Conservation (phyloP, 2,797 vertebrate species). For the Serranus cabrilla region DNA sequence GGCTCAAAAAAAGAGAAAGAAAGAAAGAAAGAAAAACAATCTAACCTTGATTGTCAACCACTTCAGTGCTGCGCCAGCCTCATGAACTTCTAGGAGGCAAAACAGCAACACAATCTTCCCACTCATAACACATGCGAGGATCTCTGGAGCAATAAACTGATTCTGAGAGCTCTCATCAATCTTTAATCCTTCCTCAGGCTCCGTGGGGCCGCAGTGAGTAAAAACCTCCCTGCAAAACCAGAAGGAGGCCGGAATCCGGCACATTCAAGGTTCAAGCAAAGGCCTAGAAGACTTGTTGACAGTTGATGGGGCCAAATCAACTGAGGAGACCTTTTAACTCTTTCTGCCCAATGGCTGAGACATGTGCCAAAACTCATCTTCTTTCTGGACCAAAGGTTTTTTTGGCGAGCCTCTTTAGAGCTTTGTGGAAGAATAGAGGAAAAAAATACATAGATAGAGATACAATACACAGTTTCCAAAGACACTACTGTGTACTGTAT, state of each 20-base stretch:
- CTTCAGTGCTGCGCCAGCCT: conserved; percentile 64
- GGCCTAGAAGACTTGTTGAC: conserved; percentile 77
- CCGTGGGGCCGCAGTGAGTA: conserved; percentile 69
- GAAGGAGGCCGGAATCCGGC: conserved; percentile 68
- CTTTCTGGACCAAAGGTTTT: conserved; percentile 32
- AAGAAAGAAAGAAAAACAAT: conserved; percentile 44
- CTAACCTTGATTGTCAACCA: conserved; percentile 80
- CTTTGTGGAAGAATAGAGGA: conserved; percentile 30
- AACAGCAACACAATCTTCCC: conserved; percentile 81
- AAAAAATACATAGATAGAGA: conserved; percentile 20
- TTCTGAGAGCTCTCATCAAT: conserved; percentile 85
- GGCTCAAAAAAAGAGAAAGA: conserved; percentile 1
- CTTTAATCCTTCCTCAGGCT: conserved; percentile 83
- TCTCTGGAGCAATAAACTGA: conserved; percentile 84
- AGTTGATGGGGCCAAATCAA: conserved; percentile 69
- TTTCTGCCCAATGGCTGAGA: conserved; percentile 36
- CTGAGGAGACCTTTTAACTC: conserved; percentile 66
- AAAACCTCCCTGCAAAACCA: conserved; percentile 74
- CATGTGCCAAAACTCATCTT: conserved; percentile 37
- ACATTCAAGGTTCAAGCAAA: conserved; percentile 77
- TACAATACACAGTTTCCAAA: conserved; percentile 32
- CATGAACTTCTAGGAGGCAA: conserved; percentile 75
- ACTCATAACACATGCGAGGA: conserved; percentile 81
- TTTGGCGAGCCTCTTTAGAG: conserved; percentile 17
- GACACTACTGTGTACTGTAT: conserved; percentile 1